phyloP scores from a whole-genome alignment of 2,888 invertebrate genomes.

The Mamestra brassicae region DNA sequence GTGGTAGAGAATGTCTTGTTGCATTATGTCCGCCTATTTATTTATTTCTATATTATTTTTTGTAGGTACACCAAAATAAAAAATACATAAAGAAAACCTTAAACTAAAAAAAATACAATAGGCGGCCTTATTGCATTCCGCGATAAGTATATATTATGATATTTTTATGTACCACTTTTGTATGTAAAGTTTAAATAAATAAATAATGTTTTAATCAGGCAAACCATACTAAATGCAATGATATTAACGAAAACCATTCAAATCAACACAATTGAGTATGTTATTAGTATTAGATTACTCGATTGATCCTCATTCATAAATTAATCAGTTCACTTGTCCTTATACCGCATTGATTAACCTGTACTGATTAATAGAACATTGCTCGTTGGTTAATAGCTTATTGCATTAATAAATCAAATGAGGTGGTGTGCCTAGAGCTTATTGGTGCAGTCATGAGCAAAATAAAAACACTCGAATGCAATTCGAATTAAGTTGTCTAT shows the following conservation, averaged over 20 bases:
- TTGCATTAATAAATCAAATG: conserved; percentile 3
- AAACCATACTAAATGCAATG: background rate
- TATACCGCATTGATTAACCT: conserved; percentile 13
- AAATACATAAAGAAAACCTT: too few species aligned
- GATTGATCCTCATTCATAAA: conserved; percentile 23
- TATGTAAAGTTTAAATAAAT: too few species aligned
- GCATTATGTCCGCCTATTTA: too few species aligned
- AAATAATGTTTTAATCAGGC: background rate
- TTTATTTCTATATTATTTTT: too few species aligned
- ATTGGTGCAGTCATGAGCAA: background rate
- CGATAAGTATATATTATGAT: too few species aligned
- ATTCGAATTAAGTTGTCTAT: too few species aligned
- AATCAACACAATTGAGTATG: background rate
- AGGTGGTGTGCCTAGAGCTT: background rate
- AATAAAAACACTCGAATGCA: too few species aligned
- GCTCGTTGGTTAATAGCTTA: background rate
- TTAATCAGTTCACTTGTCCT: conserved; percentile 19
- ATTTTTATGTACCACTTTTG: too few species aligned
- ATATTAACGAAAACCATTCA: background rate
- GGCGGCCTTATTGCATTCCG: too few species aligned
- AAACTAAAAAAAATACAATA: too few species aligned
- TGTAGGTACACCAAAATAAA: too few species aligned
- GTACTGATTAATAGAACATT: conserved; percentile 11
- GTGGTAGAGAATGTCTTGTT: too few species aligned
- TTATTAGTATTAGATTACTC: conserved; percentile 24